phyloP scores from a whole-genome alignment of 2,113 vertebrate species.

The Myotis brandtii region DNA sequence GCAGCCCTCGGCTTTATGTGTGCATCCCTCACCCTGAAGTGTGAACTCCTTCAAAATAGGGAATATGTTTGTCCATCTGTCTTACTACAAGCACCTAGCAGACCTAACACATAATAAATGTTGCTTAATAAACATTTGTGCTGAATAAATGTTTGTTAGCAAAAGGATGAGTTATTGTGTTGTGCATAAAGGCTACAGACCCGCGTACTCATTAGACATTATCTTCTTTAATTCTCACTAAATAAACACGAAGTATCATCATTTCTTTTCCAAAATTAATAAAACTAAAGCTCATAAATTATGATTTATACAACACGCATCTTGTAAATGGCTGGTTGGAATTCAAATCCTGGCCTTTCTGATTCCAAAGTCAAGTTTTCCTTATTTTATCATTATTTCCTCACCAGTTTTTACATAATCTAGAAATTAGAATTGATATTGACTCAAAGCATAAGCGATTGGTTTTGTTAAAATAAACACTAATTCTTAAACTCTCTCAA shows the following conservation, averaged over 20 bases:
- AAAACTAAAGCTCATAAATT: neutral
- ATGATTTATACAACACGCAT: neutral
- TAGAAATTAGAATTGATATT: neutral
- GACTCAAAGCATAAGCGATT: neutral
- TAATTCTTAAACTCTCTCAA: slow-evolving; percentile 53
- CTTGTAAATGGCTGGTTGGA: neutral
- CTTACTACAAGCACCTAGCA: neutral
- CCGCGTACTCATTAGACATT: neutral
- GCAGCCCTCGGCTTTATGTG: neutral
- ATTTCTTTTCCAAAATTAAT: neutral
- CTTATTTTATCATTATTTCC: neutral
- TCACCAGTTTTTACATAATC: neutral
- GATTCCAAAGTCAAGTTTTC: neutral
- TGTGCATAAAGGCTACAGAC: neutral
- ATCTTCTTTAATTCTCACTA: neutral
- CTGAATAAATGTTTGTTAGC: neutral
- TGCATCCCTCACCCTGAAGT: neutral
- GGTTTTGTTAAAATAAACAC: slow-evolving; percentile 46
- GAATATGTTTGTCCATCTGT: neutral
- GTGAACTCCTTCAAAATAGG: neutral
- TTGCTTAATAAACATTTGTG: neutral
- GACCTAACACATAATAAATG: neutral
- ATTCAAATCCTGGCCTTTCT: slow-evolving; percentile 26
- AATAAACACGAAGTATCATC: neutral
- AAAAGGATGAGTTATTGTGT: neutral